Conservation (phyloP, 2,797 vertebrate genomes). For the Melanitta fusca region DNA sequence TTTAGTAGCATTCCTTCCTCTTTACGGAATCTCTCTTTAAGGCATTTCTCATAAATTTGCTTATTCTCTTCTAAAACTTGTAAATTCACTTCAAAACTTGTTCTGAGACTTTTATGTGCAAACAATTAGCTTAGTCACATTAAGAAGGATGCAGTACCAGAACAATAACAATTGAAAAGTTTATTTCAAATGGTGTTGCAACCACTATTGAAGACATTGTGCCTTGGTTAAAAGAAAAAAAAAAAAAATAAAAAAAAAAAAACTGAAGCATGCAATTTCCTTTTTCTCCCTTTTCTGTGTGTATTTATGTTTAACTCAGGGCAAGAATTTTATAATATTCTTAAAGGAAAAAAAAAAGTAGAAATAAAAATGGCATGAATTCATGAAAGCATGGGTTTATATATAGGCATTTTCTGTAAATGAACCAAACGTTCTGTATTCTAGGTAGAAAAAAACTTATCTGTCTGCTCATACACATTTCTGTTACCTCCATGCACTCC, state of each 20-base stretch:
- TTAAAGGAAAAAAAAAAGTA: slow-evolving; percentile 47
- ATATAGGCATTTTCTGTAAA: slow-evolving; percentile 47
- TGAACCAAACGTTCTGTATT: slow-evolving; percentile 28
- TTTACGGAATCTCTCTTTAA: slow-evolving; percentile 57
- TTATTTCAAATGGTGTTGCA: slow-evolving; percentile 60
- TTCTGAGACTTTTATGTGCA: slow-evolving; percentile 62
- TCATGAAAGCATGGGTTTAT: slow-evolving; percentile 57
- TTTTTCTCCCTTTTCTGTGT: background rate
- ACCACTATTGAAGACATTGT: slow-evolving; percentile 61
- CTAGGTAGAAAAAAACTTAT: slow-evolving; percentile 21
- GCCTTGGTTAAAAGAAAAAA: slow-evolving; percentile 55
- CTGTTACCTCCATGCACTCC: background rate
- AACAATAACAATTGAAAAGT: slow-evolving; percentile 56
- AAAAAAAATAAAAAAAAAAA: background rate
- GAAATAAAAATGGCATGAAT: slow-evolving; percentile 58
- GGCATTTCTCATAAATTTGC: slow-evolving; percentile 49
- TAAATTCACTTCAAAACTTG: slow-evolving; percentile 68
- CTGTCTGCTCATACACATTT: slow-evolving; percentile 18
- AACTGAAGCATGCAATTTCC: slow-evolving; percentile 52
- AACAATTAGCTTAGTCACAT: slow-evolving; percentile 64
- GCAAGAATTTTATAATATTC: slow-evolving; percentile 69
- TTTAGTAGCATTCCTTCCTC: slow-evolving; percentile 48
- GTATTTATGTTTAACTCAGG: slow-evolving; percentile 72
- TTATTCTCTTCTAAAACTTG: slow-evolving; percentile 58
- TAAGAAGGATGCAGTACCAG: slow-evolving; percentile 50